phyloP scores from a whole-genome alignment of 2,888 invertebrate species.

The Busseola fusca region DNA sequence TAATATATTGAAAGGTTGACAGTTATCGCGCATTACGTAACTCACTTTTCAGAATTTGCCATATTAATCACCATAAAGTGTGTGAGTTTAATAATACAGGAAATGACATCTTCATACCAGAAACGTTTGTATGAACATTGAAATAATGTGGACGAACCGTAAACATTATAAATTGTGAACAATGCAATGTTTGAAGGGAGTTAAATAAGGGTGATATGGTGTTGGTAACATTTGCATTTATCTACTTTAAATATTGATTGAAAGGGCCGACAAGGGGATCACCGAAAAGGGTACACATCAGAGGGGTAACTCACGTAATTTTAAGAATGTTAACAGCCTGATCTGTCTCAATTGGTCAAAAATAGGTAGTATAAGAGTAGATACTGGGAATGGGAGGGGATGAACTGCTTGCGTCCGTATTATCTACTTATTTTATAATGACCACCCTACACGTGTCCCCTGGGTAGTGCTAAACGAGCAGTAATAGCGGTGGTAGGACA shows the following conservation, averaged over 20 bases:
- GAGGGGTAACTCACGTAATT: neutral
- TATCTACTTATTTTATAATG: too few relatives aligned
- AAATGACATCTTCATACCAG: slow-evolving; percentile 22
- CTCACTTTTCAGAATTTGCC: neutral
- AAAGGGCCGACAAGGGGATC: neutral
- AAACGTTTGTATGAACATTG: slow-evolving; percentile 14
- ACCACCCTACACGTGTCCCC: too few relatives aligned
- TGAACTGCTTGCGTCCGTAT: too few relatives aligned
- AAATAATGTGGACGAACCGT: slow-evolving; percentile 21
- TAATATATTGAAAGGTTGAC: neutral
- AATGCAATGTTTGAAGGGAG: slow-evolving; percentile 23
- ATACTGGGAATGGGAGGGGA: too few relatives aligned
- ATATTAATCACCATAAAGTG: neutral
- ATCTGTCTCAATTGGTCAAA: neutral
- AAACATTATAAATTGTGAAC: slow-evolving; percentile 31
- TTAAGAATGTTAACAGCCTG: neutral
- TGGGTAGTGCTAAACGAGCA: too few relatives aligned
- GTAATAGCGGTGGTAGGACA: too few relatives aligned
- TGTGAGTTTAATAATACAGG: slow-evolving; percentile 17
- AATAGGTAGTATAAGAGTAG: too few relatives aligned
- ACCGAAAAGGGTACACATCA: neutral
- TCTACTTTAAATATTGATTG: neutral
- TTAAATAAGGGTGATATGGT: slow-evolving; percentile 1
- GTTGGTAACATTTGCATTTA: slow-evolving; percentile 6
- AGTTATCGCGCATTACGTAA: neutral